phyloP scores from a whole-genome alignment of 2,113 vertebrate genomes.

The Centropus bengalensis region DNA sequence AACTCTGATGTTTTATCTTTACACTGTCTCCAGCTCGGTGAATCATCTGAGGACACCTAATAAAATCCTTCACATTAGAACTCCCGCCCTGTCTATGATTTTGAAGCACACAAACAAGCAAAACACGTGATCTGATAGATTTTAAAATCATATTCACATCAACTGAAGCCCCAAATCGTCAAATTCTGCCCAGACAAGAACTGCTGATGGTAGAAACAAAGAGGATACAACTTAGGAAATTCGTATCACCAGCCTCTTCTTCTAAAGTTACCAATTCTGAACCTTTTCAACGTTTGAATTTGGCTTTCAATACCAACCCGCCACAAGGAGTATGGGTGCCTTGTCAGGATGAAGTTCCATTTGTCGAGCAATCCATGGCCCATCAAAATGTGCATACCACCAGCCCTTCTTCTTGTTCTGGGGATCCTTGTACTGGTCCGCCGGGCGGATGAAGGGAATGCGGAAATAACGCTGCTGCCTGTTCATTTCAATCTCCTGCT shows the following conservation, averaged over 20 bases:
- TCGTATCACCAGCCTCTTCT: background rate
- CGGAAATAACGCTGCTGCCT: slow-evolving; percentile 95
- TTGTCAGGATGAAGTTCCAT: slow-evolving; percentile 99
- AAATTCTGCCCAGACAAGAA: background rate
- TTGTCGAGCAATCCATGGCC: slow-evolving; percentile 95
- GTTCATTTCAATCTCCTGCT: slow-evolving; percentile 86
- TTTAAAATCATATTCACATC: background rate
- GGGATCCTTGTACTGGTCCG: slow-evolving; percentile 93
- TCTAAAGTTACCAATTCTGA: background rate
- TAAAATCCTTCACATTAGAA: background rate
- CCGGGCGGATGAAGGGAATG: slow-evolving; percentile 95
- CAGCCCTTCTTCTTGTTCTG: slow-evolving; percentile 96
- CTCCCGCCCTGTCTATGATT: background rate
- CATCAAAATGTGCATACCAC: slow-evolving; percentile 99
- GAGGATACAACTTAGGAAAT: background rate
- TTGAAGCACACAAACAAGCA: background rate
- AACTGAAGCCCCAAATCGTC: background rate
- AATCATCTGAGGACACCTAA: background rate
- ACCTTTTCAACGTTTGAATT: background rate
- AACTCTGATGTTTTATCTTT: background rate
- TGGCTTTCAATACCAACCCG: slow-evolving; percentile 80
- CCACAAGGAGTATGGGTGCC: slow-evolving; percentile 93
- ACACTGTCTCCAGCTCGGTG: rapidly evolving
- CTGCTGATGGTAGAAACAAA: background rate
- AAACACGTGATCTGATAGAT: background rate